These are phyloP conservation scores for Aythya baeri DNA, from an alignment of 2,113 vertebrate species.

Conservation along the genomic window DNA sequence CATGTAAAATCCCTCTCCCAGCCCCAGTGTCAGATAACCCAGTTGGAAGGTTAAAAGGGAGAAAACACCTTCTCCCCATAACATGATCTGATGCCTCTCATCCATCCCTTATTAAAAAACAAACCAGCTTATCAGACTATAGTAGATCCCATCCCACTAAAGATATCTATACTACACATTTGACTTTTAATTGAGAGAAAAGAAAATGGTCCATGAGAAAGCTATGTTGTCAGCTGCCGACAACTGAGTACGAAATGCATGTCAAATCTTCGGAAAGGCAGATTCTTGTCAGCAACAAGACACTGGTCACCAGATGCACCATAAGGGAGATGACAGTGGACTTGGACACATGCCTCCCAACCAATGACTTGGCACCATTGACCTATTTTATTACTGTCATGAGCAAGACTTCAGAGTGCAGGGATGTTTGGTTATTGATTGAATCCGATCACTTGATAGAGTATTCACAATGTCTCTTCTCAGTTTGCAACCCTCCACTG, in stretches of 20 bases:
- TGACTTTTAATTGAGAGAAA: not conserved
- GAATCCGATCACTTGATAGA: not conserved
- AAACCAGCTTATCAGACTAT: not conserved
- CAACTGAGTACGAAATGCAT: not conserved
- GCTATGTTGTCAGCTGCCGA: not conserved
- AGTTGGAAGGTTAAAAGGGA: not conserved
- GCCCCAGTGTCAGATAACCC: not conserved
- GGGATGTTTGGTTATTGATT: not conserved
- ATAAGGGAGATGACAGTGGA: not conserved
- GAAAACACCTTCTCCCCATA: not conserved
- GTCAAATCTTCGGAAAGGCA: not conserved
- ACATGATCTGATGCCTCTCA: not conserved
- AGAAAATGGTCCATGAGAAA: not conserved
- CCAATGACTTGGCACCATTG: rapidly evolving
- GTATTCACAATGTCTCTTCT: not conserved
- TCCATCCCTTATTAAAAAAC: not conserved
- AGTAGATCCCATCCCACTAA: not conserved
- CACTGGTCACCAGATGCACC: not conserved
- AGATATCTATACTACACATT: not conserved
- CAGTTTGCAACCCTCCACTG: not conserved
- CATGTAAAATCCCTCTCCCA: not conserved
- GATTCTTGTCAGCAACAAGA: not conserved
- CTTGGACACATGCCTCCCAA: not conserved
- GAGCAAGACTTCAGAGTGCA: not conserved
- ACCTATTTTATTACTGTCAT: not conserved